Evolutionary conservation across 2,888 invertebrate genomes (phyloP), one percentile per base, ranked within the genome.

Genomic region (Eupithecia exiguata): DNA sequence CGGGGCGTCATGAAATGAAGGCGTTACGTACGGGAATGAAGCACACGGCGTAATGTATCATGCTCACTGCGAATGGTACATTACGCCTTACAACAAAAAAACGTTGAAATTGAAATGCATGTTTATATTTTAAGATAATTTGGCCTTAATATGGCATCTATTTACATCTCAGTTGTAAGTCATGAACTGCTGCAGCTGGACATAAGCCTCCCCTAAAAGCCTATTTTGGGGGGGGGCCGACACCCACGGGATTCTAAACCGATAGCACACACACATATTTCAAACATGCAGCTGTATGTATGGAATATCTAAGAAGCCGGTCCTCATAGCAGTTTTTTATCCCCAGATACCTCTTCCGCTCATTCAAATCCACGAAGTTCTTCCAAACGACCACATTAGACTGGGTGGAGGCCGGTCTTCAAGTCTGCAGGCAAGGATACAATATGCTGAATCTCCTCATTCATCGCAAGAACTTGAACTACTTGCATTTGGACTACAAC

Each of bases 301-400:
- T 46, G 46, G 18, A n/a, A 46, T 46, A 46, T 7, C n/a, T 53
- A 53, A 9, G 49, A n/a, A 53, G 9, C 21, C 10, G 0, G 21
- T 53, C 1, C n/a, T 53, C 21, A n/a, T 53, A 49, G 2, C 9
- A 49, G 9, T 63, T 12, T 38, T 21, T 40, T 25, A 16, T 53
- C n/a, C 40, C 14, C 68, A 97, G 97, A 75, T 99, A 99, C 87
- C 94, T 99, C 66, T 99, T 99, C 96, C 96, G 99, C 43, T 99
- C 99, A 0, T 99, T 99, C 94, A 99, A 99, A 92, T 98, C 99
- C 0, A 99, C 99, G 0, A 99, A 99, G 92, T 99, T 99, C 95
- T 99, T 99, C 95, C 99, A 99, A 96, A 99, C 99, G 0, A 99
- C 99, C 0, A 99, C 99, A 0, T 94, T 99, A 81, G 99, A 99